phyloP scores from a whole-genome alignment of 2,797 vertebrate species.

The Poecile montanus region DNA sequence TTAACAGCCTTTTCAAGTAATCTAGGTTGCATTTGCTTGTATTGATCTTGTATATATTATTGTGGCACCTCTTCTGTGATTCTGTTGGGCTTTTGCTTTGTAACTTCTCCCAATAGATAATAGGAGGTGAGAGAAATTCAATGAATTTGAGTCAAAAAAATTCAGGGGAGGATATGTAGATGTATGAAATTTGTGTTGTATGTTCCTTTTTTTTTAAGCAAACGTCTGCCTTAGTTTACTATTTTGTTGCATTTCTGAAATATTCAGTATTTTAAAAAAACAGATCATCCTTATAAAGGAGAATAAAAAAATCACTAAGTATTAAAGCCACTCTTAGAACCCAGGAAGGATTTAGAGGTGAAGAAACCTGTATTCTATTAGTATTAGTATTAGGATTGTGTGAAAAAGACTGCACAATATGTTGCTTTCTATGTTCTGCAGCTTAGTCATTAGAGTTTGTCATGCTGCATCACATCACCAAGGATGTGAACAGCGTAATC shows the following conservation, averaged over 20 bases:
- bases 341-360: neutral
- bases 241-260: neutral
- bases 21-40: neutral
- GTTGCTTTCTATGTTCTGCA: neutral
- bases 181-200: neutral
- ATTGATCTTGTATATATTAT: neutral
- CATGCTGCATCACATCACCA: neutral
- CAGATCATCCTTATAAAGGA: neutral
- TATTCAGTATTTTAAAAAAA: neutral
- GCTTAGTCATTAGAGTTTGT: neutral
- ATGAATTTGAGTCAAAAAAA: neutral
- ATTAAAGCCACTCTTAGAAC: neutral
- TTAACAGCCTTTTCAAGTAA: neutral
- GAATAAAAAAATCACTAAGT: neutral
- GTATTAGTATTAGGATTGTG: neutral
- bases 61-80: neutral
- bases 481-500: neutral
- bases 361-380: neutral
- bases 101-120: neutral
- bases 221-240: neutral
- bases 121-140: neutral
- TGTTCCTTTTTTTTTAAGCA: neutral
- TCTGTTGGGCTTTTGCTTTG: neutral
- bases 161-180: neutral
- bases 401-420: neutral